A percentile compares a stretch with the other conserved stretches of the same genome.
Evolutionary conservation across 2,888 invertebrate genomes (phyloP).

Genomic region (Ptilodon capucinus): DNA sequence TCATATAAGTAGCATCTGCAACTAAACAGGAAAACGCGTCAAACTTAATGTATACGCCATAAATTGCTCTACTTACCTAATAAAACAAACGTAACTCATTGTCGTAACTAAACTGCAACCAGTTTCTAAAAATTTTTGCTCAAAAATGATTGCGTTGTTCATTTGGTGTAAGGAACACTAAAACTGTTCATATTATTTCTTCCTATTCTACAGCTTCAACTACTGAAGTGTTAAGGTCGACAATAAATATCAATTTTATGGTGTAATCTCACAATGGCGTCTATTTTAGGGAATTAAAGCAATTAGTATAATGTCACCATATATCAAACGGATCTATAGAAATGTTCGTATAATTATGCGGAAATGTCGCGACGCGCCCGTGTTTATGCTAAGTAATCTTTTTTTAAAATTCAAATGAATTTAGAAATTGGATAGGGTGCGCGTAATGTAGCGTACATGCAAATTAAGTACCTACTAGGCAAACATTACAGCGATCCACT

Average conservation of each 20-base stretch:
- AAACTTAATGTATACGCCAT: no score
- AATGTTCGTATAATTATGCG: conserved; percentile 49
- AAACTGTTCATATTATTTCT: not conserved
- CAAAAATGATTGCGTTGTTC: no score
- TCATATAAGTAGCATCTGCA: no score
- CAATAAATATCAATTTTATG: conserved; percentile 54
- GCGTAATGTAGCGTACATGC: conserved; percentile 15
- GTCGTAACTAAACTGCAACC: no score
- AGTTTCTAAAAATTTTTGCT: no score
- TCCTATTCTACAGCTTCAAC: not conserved
- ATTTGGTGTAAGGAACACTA: no score
- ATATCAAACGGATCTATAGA: conserved; percentile 62
- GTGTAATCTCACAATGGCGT: conserved; percentile 47
- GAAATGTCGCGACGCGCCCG: conserved; percentile 59
- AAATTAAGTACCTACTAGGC: conserved; percentile 7
- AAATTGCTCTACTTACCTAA: no score
- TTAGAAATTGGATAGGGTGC: conserved; percentile 48
- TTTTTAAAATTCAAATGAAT: conserved; percentile 53
- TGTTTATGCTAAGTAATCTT: conserved; percentile 72
- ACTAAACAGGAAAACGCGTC: no score
- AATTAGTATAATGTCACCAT: conserved; percentile 73
- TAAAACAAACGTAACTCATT: no score
- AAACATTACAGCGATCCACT: not conserved
- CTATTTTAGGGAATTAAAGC: conserved; percentile 40
- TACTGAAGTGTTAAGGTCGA: conserved; percentile 4